These are phyloP conservation scores for Anoplolepis gracilipes DNA, from an alignment of 1,140 invertebrate species.

Conservation along the genomic window DNA sequence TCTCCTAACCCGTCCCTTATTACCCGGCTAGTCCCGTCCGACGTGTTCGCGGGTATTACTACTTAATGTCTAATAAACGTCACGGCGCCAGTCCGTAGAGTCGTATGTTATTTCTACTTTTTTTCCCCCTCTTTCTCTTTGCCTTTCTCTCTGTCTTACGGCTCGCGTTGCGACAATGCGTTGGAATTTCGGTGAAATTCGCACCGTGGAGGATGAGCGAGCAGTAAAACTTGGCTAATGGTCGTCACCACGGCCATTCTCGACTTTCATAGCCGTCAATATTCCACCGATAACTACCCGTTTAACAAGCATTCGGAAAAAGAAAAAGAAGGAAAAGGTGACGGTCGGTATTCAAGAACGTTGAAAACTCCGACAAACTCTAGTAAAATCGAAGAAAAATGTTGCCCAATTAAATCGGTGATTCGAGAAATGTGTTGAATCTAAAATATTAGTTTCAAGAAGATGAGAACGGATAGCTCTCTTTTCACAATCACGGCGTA, in stretches of 20 bases:
- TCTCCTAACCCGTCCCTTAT: constrained; percentile 81
- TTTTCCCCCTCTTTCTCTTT: constrained; percentile 32
- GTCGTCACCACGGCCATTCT: constrained; percentile 58
- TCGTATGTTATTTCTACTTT: constrained; percentile 71
- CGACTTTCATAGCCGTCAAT: constrained; percentile 57
- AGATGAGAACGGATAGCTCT: neutral
- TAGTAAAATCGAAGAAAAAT: neutral
- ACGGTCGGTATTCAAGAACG: constrained; percentile 32
- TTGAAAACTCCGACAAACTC: constrained; percentile 17
- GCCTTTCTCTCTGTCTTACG: constrained; percentile 43
- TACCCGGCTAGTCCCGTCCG: constrained; percentile 80
- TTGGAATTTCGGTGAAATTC: constrained; percentile 64
- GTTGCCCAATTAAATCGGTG: constrained; percentile 38
- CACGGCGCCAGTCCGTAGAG: constrained; percentile 74
- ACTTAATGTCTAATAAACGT: constrained; percentile 86
- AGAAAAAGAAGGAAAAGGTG: neutral
- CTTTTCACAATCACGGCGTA: neutral
- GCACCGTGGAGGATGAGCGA: constrained; percentile 1
- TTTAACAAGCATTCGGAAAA: constrained; percentile 49
- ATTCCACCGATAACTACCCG: constrained; percentile 50
- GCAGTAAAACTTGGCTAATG: constrained; percentile 66
- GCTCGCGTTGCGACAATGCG: neutral
- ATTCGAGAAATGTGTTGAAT: neutral
- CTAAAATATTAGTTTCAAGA: constrained; percentile 15
- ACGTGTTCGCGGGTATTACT: constrained; percentile 83